These are phyloP conservation scores for Atherinosoma microstoma DNA, from an alignment of 2,797 vertebrate genomes.

Conservation along the genomic window DNA sequence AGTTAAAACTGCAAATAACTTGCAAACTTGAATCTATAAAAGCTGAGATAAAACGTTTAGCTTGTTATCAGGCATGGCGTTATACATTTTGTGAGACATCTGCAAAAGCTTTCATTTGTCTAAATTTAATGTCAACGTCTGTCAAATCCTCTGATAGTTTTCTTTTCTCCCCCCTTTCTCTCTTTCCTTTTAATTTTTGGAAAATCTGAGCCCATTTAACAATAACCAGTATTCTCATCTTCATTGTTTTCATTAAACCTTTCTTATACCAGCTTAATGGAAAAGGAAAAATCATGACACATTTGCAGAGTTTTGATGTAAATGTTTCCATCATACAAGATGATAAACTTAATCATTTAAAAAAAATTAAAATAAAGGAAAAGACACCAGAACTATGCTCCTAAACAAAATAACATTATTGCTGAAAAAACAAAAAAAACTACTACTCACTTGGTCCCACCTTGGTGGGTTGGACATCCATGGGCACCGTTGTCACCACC, in stretches of 20 bases:
- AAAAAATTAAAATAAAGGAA: too few species aligned
- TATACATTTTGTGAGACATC: constrained; percentile 4
- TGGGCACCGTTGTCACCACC: constrained; percentile 47
- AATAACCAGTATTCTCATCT: background rate
- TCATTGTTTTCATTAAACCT: background rate
- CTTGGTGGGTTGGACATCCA: constrained; percentile 37
- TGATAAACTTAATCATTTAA: too few species aligned
- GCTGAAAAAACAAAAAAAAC: background rate
- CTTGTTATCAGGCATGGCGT: background rate
- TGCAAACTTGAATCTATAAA: background rate
- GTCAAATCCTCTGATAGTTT: background rate
- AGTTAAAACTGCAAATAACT: background rate
- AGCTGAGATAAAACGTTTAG: background rate
- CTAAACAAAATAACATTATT: background rate
- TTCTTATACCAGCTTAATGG: background rate
- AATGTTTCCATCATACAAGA: too few species aligned
- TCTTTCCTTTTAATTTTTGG: background rate
- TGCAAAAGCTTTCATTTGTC: background rate
- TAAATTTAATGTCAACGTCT: background rate
- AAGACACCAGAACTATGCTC: too few species aligned
- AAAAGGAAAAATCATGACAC: background rate
- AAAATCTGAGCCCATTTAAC: background rate
- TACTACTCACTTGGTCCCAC: constrained; percentile 76
- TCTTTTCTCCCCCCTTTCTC: background rate
- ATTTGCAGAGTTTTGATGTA: background rate